Evolutionary conservation across 2,888 invertebrate species (phyloP).

Genomic region (Empis stercorea): DNA sequence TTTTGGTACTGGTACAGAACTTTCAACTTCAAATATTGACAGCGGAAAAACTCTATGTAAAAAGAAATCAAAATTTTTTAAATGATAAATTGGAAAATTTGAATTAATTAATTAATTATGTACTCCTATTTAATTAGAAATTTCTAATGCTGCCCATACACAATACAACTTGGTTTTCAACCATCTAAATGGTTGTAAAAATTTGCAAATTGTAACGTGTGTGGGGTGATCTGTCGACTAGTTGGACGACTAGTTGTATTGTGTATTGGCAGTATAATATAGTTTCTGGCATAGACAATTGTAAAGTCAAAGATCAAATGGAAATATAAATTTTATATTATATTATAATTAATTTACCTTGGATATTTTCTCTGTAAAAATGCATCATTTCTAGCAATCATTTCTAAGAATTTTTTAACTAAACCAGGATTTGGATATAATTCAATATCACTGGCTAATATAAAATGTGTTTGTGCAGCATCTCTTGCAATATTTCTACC

Average conservation of each 20-base stretch:
- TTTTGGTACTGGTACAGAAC: slow-evolving; percentile 48
- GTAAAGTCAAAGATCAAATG: too few species aligned
- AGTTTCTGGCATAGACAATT: too few species aligned
- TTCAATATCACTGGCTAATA: slow-evolving; percentile 80
- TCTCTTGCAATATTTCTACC: slow-evolving; percentile 82
- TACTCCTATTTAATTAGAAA: too few species aligned
- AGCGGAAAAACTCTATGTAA: slow-evolving; percentile 67
- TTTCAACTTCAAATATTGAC: slow-evolving; percentile 78
- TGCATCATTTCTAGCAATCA: slow-evolving; percentile 61
- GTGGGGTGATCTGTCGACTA: too few species aligned
- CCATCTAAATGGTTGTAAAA: too few species aligned
- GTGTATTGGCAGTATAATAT: too few species aligned
- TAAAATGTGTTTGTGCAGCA: slow-evolving; percentile 65
- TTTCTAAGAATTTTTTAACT: slow-evolving; percentile 67
- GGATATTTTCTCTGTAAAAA: slow-evolving; percentile 48
- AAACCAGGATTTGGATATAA: slow-evolving; percentile 77
- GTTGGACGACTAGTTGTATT: too few species aligned
- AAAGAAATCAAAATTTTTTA: not conserved
- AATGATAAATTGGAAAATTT: not conserved
- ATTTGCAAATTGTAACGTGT: too few species aligned
- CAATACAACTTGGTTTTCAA: too few species aligned
- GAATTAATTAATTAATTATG: too few species aligned
- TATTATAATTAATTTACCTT: slow-evolving; percentile 27
- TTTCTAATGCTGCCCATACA: too few species aligned
- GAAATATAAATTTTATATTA: too few species aligned